phyloP scores from a whole-genome alignment of 2,113 vertebrate genomes.

The Plecotus auritus region DNA sequence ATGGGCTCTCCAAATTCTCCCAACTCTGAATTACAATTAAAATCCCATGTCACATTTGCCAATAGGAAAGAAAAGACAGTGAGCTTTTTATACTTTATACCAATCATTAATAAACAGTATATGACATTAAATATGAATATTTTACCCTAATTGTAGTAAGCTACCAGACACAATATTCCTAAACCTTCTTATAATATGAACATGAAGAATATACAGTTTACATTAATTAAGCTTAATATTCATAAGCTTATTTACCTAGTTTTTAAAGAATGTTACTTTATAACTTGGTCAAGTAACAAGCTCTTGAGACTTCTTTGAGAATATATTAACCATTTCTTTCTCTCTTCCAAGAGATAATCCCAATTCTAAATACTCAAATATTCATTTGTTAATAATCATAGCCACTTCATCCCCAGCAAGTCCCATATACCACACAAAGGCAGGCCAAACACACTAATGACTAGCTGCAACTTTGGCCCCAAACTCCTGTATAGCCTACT shows the following conservation, averaged over 20 bases:
- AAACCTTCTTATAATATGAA: background rate
- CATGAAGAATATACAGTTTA: background rate
- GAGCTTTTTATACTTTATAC: background rate
- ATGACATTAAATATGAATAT: background rate
- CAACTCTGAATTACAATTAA: constrained; percentile 12
- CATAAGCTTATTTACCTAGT: background rate
- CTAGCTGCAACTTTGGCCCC: background rate
- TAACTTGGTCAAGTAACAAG: background rate
- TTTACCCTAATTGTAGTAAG: background rate
- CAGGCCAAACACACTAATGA: background rate
- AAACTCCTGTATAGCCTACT: background rate
- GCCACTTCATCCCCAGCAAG: background rate
- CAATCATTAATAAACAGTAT: background rate
- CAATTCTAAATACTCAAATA: background rate
- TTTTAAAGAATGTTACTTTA: background rate
- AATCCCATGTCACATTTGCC: background rate
- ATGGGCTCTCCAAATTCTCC: background rate
- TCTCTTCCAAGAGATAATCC: background rate
- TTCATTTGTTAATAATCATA: background rate
- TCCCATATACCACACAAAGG: background rate
- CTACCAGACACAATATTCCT: background rate
- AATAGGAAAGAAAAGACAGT: background rate
- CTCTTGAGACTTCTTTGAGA: background rate
- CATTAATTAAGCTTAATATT: background rate
- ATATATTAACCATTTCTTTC: background rate